phyloP scores from a whole-genome alignment of 2,797 vertebrate species.

The Poeciliopsis infans region DNA sequence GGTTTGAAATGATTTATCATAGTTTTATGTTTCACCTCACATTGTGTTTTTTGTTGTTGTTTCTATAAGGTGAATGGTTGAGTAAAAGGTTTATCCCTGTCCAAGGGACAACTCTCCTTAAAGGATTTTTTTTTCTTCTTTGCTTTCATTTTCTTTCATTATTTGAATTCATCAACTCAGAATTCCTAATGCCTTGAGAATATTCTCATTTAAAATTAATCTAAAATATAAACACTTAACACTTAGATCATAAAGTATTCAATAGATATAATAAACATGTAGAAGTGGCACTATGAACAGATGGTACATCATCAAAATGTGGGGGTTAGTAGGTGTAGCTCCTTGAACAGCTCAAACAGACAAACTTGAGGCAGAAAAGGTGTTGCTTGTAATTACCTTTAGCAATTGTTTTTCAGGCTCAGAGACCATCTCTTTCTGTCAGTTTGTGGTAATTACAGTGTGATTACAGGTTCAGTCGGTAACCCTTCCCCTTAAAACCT shows the following conservation, averaged over 20 bases:
- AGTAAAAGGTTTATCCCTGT: neutral
- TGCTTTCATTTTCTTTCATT: neutral
- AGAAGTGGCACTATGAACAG: neutral
- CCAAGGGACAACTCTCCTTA: neutral
- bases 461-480: constrained; percentile 41
- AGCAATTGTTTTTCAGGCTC: constrained; percentile 32
- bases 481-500: constrained; percentile 39
- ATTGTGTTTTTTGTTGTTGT: neutral
- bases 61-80: neutral
- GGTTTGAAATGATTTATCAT: neutral
- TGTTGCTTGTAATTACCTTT: constrained; percentile 2
- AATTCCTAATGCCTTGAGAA: neutral
- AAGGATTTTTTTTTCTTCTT: neutral
- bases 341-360: neutral
- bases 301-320: neutral
- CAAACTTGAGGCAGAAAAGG: constrained; percentile 3
- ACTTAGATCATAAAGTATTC: neutral
- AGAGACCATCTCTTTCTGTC: constrained; percentile 30
- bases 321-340: neutral
- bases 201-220: neutral
- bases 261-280: neutral
- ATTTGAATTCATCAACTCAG: neutral
- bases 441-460: constrained; percentile 42
- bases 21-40: neutral
- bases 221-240: neutral